Base-by-base conservation (phyloP, 2,888 invertebrate species). In the Phymatocera aterrima region DNA sequence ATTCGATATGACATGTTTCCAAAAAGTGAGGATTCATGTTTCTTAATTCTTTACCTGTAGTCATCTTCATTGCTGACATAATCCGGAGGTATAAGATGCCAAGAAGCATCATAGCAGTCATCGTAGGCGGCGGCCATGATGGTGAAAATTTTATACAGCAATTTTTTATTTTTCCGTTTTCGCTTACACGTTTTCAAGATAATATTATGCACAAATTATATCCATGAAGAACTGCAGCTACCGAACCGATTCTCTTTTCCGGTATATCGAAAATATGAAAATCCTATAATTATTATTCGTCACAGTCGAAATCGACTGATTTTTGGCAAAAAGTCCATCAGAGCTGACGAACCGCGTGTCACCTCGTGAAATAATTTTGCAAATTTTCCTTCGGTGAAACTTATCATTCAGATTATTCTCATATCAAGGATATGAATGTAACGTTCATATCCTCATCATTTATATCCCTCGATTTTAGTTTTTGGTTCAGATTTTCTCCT, bases 51-150 rank as follows among this genome's bases (percentile, higher is more conserved):
- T 87, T 92, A 94, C 91, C 94, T 92, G 89, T 95, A 95, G 86
- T 95, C 95, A 74, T 95, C 95, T 61, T 95, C 95, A 91, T 93
- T 88, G 81, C 91, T 92, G 54, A 93, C 93, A 88, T 95, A 95
- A 90, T 95, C 95, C 86, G 94, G 94, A 10, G 95, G 95, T 83
- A 94, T 93, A 83, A 94, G 93, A 79, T 94, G 93, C 95, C 95
- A 95, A 86, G 93, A 93, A 84, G 93, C 92, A 85, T 95, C 95
- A 87, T 93, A 93, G 85, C 93, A 94, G 79, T 93, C 93, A 80
- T 93, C 92, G 84, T 94, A 94, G 80, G 93, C 93, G 79, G 91
- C 91, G 80, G 93, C 92, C 84, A 92, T 92, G 91, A 2, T 57
- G 15, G n/a, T 37, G 0, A 40, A 18, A 72, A 51, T 51, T 57